Conservation (phyloP, 2,888 invertebrate genomes). For the Hyles lineata region DNA sequence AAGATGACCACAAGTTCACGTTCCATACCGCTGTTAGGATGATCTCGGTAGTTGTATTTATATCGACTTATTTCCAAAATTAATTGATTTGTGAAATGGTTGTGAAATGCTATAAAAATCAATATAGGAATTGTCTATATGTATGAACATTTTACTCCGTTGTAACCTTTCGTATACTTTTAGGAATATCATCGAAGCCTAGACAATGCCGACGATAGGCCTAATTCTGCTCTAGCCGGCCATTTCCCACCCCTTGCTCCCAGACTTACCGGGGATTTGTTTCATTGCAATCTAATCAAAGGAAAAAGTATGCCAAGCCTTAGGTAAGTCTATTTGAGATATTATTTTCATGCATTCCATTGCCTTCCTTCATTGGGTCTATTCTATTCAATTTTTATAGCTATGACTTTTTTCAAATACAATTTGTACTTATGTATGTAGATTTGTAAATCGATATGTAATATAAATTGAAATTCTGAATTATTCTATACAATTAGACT, state of each 20-base stretch:
- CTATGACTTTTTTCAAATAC: slow-evolving; percentile 6
- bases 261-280: slow-evolving; percentile 78
- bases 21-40: slow-evolving; percentile 84
- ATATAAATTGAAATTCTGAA: slow-evolving; percentile 6
- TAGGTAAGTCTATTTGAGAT: slow-evolving; percentile 86
- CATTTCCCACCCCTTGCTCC: slow-evolving; percentile 86
- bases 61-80: slow-evolving; percentile 17
- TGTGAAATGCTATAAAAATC: background rate
- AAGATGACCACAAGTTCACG: slow-evolving; percentile 88
- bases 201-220: slow-evolving; percentile 91
- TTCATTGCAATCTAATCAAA: slow-evolving; percentile 90
- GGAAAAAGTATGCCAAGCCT: slow-evolving; percentile 98
- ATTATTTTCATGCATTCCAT: slow-evolving; percentile 11
- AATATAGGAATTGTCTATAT: background rate
- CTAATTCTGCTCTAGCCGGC: slow-evolving; percentile 88
- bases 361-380: slow-evolving; percentile 18
- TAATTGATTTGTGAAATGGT: background rate
- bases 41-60: slow-evolving; percentile 84
- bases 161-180: slow-evolving; percentile 41
- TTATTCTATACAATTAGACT: background rate
- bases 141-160: too few relatives aligned
- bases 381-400: background rate
- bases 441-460: slow-evolving; percentile 23
- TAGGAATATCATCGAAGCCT: slow-evolving; percentile 93
- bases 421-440: slow-evolving; percentile 2